Evolutionary conservation across 2,888 invertebrate genomes (phyloP).

Genomic region (Pyrrhia umbra): DNA sequence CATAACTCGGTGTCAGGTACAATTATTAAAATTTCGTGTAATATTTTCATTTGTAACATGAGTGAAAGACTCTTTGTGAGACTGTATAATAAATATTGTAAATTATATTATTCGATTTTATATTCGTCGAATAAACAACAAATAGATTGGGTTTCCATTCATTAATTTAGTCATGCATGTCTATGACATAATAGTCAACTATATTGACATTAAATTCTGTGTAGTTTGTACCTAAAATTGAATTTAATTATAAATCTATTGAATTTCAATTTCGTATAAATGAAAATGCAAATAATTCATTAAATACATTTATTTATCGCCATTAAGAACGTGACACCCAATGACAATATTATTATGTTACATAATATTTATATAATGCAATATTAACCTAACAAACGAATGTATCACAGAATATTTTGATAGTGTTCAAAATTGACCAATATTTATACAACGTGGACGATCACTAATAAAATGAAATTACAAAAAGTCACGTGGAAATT

Average conservation of each 20-base stretch:
- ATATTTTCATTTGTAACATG: no score
- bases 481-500: conserved; percentile 56
- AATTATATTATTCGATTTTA: no score
- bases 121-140: no score
- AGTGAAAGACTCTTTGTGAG: no score
- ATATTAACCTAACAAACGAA: conserved; percentile 84
- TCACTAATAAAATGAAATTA: conserved; percentile 63
- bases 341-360: conserved; percentile 79
- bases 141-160: neutral
- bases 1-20: no score
- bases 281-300: conserved; percentile 57
- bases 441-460: conserved; percentile 81
- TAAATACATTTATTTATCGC: conserved; percentile 86
- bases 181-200: no score
- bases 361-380: conserved; percentile 70
- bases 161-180: neutral
- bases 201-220: no score
- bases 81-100: no score
- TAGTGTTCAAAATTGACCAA: conserved; percentile 89
- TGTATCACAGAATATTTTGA: conserved; percentile 89
- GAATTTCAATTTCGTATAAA: conserved; percentile 8
- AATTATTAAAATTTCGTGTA: no score
- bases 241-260: neutral
- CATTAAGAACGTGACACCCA: conserved; percentile 84
- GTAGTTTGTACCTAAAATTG: neutral